These are phyloP conservation scores for Cosmopolites sordidus DNA, from an alignment of 2,888 invertebrate genomes.

Conservation along the genomic window DNA sequence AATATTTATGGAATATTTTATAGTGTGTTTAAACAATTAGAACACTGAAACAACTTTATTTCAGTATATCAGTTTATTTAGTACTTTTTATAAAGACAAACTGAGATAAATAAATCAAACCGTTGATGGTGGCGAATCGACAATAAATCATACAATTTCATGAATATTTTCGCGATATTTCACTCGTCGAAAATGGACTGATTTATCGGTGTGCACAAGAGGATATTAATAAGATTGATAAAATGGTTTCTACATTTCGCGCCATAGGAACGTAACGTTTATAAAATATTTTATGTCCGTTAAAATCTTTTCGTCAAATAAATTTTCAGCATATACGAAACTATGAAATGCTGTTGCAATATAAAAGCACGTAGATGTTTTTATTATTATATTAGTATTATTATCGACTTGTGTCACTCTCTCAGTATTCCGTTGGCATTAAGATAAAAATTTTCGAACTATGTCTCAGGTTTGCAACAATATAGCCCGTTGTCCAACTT, in stretches of 20 bases:
- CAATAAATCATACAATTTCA: constrained; percentile 34
- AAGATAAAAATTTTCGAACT: too few species aligned
- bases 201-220: constrained; percentile 27
- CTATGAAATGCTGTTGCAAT: not conserved
- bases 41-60: too few species aligned
- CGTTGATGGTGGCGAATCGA: constrained; percentile 17
- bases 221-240: constrained; percentile 32
- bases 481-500: too few species aligned
- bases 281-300: constrained; percentile 7
- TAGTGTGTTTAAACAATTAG: too few species aligned
- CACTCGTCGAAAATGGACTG: constrained; percentile 30
- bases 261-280: constrained; percentile 1
- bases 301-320: constrained; percentile 4
- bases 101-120: constrained; percentile 11
- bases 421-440: too few species aligned
- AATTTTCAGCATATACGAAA: not conserved
- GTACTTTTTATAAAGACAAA: constrained; percentile 20
- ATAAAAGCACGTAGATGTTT: not conserved
- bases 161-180: constrained; percentile 35
- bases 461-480: too few species aligned
- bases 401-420: too few species aligned
- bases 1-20: too few species aligned
- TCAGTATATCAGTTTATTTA: too few species aligned
- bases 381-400: too few species aligned
- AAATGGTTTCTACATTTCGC: constrained; percentile 19